Base-by-base conservation (phyloP, 2,797 vertebrate species). In the Tauraco hartlaubi region DNA sequence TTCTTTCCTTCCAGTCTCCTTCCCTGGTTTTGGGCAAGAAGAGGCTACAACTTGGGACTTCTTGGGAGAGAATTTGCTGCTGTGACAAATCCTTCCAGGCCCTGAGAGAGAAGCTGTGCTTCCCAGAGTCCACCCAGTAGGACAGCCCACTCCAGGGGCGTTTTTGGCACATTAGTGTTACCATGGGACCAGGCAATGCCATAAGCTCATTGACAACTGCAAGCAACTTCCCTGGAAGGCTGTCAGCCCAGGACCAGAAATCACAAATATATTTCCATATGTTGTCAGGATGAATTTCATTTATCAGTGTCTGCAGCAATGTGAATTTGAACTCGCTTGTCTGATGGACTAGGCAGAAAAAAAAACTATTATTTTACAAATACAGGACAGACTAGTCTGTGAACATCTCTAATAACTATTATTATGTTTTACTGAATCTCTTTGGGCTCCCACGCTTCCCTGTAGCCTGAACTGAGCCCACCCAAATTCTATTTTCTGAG, bases 241-340 rank as follows among this genome's bases (percentile, higher is more conserved):
- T 46, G 17, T 79, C 52, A 94, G 51, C 71, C 67, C 68, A 62
- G 52, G 68, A 90, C 43, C 63, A 96, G 80, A 95, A 86, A 81
- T 79, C 71, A 93, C 55, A 94, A 81, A 91, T 20, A 67, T 26
- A 88, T 95, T 96, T 94, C 92, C 90, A 46, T 80, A 58, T 86
- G 64, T 71, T 94, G 56, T 95, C 85, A 83, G 59, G 71, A 91
- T 92, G 33, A 93, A 92, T 87, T 64, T 66, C 44, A 90, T 90
- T 94, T 92, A 80, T 88, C 37, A 12, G 14, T n/a, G 33, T 93
- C 89, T 92, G 54, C 76, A 92, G 93, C 93, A 97, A 83, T 18
- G 62, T 58, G 83, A 92, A 83, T 95, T 81, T 96, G 92, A 90
- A 91, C 64, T 93, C 7, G 5, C 58, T 87, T 86, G 25, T 21